Evolutionary conservation across 2,888 invertebrate species (phyloP).

Genomic region (Trissonchulus sp.): DNA sequence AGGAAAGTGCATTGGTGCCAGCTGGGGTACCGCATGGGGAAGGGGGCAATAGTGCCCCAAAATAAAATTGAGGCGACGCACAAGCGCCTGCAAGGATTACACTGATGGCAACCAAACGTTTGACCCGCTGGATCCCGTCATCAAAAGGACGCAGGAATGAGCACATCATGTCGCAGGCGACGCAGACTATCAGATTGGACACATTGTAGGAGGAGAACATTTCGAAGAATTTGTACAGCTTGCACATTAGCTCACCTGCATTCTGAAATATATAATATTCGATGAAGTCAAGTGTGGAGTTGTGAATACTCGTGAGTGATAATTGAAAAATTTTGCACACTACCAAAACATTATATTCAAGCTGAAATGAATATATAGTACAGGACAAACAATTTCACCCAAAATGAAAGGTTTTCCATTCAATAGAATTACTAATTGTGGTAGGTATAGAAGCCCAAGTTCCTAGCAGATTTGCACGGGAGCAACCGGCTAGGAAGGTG

Average conservation of each 20-base stretch:
- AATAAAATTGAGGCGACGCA: slow-evolving; percentile 1
- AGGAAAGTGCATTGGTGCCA: slow-evolving; percentile 6
- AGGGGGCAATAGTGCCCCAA: slow-evolving; percentile 14
- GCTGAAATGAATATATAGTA: too few relatives aligned
- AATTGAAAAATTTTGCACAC: too few relatives aligned
- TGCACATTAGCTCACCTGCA: neutral
- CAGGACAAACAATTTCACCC: too few relatives aligned
- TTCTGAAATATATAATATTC: neutral
- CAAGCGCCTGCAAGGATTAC: neutral
- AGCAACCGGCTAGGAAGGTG: too few relatives aligned
- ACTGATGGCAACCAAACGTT: neutral
- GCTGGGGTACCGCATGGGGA: neutral
- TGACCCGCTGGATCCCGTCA: neutral
- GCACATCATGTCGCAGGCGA: slow-evolving; percentile 1
- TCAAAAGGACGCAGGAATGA: neutral
- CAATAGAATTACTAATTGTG: too few relatives aligned
- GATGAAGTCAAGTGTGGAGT: too few relatives aligned
- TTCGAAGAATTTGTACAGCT: slow-evolving; percentile 2
- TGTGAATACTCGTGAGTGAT: too few relatives aligned
- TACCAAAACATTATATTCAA: too few relatives aligned
- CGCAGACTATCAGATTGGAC: neutral
- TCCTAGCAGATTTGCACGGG: too few relatives aligned
- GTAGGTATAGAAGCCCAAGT: too few relatives aligned
- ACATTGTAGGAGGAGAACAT: neutral
- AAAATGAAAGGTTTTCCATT: too few relatives aligned